Conservation (phyloP, 2,888 invertebrate species). For the Nomada fucata region DNA sequence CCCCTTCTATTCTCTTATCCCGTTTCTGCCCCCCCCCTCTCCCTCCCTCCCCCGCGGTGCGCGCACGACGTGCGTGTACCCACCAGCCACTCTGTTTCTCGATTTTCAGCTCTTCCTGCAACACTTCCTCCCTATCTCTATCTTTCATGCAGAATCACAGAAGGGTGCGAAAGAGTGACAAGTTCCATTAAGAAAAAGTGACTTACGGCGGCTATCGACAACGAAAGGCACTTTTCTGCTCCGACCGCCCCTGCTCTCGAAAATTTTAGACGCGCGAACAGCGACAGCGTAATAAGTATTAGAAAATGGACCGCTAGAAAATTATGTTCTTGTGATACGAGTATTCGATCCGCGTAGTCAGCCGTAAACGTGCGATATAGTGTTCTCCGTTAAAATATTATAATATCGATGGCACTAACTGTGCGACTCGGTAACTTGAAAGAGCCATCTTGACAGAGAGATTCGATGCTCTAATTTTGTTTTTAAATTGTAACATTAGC, state of each 20-base stretch:
- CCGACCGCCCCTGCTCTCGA: constrained; percentile 46
- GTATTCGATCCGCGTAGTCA: too few relatives aligned
- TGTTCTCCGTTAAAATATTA: too few relatives aligned
- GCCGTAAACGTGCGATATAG: too few relatives aligned
- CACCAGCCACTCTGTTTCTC: constrained; percentile 46
- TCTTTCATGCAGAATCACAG: constrained; percentile 32
- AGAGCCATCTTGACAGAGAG: too few relatives aligned
- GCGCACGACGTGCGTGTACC: constrained; percentile 6
- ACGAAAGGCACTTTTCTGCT: constrained; percentile 76
- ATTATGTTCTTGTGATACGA: not conserved
- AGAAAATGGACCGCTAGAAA: constrained; percentile 11
- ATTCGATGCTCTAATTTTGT: too few relatives aligned
- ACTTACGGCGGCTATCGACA: constrained; percentile 78
- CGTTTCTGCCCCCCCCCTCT: constrained; percentile 37
- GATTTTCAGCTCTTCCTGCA: constrained; percentile 41
- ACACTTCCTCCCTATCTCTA: constrained; percentile 39
- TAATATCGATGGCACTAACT: too few relatives aligned
- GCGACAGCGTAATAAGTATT: constrained; percentile 12
- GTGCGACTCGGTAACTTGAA: too few relatives aligned
- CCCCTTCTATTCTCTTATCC: constrained; percentile 28
- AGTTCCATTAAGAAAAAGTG: constrained; percentile 80
- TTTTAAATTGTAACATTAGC: too few relatives aligned
- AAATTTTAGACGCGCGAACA: constrained; percentile 61
- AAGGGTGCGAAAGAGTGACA: constrained; percentile 72
- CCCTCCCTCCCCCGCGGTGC: too few relatives aligned